Conservation (phyloP, 2,888 invertebrate genomes). For the Agonopterix arenella region DNA sequence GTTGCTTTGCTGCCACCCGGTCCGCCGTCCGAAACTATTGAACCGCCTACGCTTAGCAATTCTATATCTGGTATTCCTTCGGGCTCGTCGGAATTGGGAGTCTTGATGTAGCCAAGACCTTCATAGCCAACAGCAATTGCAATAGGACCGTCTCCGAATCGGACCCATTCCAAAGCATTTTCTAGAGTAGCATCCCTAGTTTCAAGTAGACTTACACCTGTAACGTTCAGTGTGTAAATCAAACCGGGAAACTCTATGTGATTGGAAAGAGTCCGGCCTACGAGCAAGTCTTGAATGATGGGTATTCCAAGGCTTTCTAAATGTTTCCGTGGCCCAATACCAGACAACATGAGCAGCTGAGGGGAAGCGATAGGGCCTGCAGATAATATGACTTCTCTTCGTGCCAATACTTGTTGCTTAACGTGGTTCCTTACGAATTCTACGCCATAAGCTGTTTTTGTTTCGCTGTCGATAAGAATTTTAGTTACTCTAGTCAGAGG, state of each 20-base stretch:
- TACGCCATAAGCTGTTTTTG: conserved; percentile 72
- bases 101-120: conserved; percentile 79
- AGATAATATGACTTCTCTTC: background rate
- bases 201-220: conserved; percentile 36
- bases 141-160: conserved; percentile 57
- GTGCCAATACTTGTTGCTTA: conserved; percentile 45
- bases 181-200: conserved; percentile 25
- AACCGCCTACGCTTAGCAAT: conserved; percentile 78
- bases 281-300: conserved; percentile 76
- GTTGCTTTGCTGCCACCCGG: conserved; percentile 47
- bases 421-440: conserved; percentile 62
- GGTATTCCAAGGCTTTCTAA: conserved; percentile 79
- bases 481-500: conserved; percentile 72
- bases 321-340: conserved; percentile 53
- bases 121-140: conserved; percentile 78
- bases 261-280: conserved; percentile 80
- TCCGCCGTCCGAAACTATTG: conserved; percentile 51
- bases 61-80: conserved; percentile 83
- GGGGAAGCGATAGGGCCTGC: background rate
- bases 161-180: conserved; percentile 35
- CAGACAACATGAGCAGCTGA: background rate
- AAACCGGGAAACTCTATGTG: conserved; percentile 80
- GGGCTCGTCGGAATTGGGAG: conserved; percentile 66
- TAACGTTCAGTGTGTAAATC: conserved; percentile 76
- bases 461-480: conserved; percentile 66